Evolutionary conservation across 2,888 invertebrate species (phyloP).

Genomic region (Meteorus colon): DNA sequence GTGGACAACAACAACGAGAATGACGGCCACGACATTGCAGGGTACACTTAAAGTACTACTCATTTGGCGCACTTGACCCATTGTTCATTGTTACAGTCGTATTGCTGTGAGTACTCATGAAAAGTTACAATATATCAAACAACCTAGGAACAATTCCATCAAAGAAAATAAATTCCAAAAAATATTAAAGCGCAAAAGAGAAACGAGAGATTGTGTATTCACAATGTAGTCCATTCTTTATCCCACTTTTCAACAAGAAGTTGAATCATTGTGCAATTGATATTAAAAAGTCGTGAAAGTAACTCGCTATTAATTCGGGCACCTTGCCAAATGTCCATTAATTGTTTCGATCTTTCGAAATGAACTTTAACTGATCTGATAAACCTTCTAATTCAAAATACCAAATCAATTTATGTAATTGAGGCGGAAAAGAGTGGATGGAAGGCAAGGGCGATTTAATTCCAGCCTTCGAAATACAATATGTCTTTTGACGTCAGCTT

Average conservation of each 20-base stretch:
- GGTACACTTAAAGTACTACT: conserved; percentile 40
- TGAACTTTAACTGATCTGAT: conserved; percentile 5
- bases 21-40: conserved; percentile 16
- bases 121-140: neutral
- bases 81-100: conserved; percentile 56
- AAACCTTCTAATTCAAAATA: conserved; percentile 6
- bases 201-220: neutral
- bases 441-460: conserved; percentile 26
- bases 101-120: conserved; percentile 36
- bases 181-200: neutral
- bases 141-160: neutral
- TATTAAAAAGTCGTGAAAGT: neutral
- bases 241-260: neutral
- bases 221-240: neutral
- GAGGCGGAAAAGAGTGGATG: conserved; percentile 19
- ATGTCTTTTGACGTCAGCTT: conserved; percentile 6
- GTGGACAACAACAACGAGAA: neutral
- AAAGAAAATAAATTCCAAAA: neutral
- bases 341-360: neutral
- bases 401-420: conserved; percentile 40
- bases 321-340: neutral
- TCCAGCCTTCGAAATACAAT: neutral
- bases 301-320: neutral
- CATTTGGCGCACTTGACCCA: conserved; percentile 57
- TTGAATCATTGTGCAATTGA: neutral